These are phyloP conservation scores for Macrostomum lignano DNA, from an alignment of 1,140 invertebrate genomes.

Conservation along the genomic window DNA sequence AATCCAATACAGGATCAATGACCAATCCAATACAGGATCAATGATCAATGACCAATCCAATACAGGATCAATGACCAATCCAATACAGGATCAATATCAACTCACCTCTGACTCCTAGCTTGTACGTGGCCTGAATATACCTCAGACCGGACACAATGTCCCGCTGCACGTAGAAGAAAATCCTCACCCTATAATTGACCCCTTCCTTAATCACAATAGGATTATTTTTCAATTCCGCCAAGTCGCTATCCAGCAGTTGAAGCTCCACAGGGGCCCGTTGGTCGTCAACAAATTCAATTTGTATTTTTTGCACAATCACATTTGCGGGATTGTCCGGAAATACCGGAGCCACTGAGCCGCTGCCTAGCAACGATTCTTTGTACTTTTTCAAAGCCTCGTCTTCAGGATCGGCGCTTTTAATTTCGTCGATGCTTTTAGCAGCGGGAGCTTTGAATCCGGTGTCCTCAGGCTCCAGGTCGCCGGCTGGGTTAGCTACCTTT, in stretches of 20 bases:
- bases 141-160: no score
- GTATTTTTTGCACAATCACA: slow-evolving; percentile 63
- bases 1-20: no score
- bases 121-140: no score
- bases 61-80: no score
- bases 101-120: no score
- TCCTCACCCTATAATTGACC: slow-evolving; percentile 63
- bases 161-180: slow-evolving; percentile 87
- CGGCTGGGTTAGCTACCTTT: slow-evolving; percentile 30
- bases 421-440: slow-evolving; percentile 69
- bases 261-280: no score
- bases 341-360: slow-evolving; percentile 13
- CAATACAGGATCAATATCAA: no score
- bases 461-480: slow-evolving; percentile 40
- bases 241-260: no score
- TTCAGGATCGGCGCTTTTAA: slow-evolving; percentile 62
- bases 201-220: slow-evolving; percentile 54
- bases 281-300: slow-evolving; percentile 49
- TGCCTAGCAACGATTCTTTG: slow-evolving; percentile 66
- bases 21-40: no score
- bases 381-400: slow-evolving; percentile 84
- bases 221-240: no score
- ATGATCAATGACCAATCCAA: no score
- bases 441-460: slow-evolving; percentile 71
- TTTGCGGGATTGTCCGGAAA: slow-evolving; percentile 51